A percentile compares a stretch with the other conserved stretches of the same genome.
phyloP scores from a whole-genome alignment of 2,113 vertebrate genomes.

The Microtus oregoni region DNA sequence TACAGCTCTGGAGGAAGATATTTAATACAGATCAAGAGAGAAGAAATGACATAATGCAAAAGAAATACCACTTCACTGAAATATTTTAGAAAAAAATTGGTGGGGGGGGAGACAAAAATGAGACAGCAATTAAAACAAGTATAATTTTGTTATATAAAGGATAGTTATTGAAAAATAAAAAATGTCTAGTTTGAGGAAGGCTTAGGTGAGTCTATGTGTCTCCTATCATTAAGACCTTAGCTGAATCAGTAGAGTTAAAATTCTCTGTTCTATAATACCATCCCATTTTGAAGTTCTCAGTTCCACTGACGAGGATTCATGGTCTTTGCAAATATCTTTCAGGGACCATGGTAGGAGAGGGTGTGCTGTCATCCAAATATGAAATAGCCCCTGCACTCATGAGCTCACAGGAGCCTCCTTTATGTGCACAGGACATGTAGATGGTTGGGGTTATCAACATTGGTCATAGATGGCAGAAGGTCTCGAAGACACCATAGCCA shows the following conservation, averaged over 20 bases:
- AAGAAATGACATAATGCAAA: neutral
- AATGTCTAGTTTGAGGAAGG: neutral
- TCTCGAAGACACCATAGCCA: neutral
- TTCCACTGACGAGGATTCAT: too few relatives aligned
- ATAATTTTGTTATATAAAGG: neutral
- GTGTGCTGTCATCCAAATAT: too few relatives aligned
- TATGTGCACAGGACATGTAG: neutral
- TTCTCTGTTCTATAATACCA: too few relatives aligned
- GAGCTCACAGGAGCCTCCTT: neutral
- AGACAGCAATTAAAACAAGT: neutral
- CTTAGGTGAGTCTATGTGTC: neutral
- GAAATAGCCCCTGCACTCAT: neutral
- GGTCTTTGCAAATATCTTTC: too few relatives aligned
- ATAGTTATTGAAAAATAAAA: neutral
- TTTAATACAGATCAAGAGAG: neutral
- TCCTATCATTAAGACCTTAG: neutral
- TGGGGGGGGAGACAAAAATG: rapidly evolving
- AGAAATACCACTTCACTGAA: neutral
- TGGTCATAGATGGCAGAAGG: neutral
- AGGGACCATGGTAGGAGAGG: neutral
- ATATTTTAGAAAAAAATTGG: neutral
- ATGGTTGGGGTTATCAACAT: neutral
- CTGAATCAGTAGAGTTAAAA: neutral
- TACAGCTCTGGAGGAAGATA: neutral
- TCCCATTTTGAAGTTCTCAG: neutral